These are phyloP conservation scores for Tetrapedia diversipes DNA, from an alignment of 2,888 invertebrate genomes.

Conservation along the genomic window DNA sequence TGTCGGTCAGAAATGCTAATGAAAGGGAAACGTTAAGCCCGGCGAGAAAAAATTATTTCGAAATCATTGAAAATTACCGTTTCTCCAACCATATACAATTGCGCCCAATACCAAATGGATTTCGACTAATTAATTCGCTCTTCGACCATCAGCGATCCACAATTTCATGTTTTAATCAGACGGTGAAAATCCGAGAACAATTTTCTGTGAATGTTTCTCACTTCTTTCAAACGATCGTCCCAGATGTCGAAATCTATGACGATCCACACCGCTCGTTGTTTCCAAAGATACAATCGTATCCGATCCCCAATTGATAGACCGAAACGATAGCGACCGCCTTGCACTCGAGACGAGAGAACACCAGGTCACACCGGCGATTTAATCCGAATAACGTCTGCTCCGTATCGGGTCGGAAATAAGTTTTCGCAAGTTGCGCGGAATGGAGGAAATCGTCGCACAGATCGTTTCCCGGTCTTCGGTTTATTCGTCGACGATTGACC, in stretches of 20 bases:
- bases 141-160: not conserved
- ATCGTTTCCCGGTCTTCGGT: slow-evolving; percentile 8
- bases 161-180: not conserved
- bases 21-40: slow-evolving; percentile 1
- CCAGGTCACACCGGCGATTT: slow-evolving; percentile 48
- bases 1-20: not conserved
- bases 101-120: no score
- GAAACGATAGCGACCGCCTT: slow-evolving; percentile 16
- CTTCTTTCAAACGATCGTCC: slow-evolving; percentile 10
- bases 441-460: slow-evolving; percentile 41
- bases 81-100: no score
- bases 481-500: slow-evolving; percentile 1
- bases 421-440: slow-evolving; percentile 53
- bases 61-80: slow-evolving; percentile 6
- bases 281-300: slow-evolving; percentile 9
- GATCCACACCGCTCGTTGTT: slow-evolving; percentile 17
- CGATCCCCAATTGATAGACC: slow-evolving; percentile 10
- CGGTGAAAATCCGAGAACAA: not conserved
- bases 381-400: slow-evolving; percentile 53
- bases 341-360: slow-evolving; percentile 31
- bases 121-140: slow-evolving; percentile 6
- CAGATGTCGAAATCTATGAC: slow-evolving; percentile 4
- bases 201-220: slow-evolving; percentile 3
- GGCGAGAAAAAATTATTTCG: not conserved
- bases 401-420: slow-evolving; percentile 57